Conservation (phyloP, 2,888 invertebrate species). For the Watsonalla binaria region DNA sequence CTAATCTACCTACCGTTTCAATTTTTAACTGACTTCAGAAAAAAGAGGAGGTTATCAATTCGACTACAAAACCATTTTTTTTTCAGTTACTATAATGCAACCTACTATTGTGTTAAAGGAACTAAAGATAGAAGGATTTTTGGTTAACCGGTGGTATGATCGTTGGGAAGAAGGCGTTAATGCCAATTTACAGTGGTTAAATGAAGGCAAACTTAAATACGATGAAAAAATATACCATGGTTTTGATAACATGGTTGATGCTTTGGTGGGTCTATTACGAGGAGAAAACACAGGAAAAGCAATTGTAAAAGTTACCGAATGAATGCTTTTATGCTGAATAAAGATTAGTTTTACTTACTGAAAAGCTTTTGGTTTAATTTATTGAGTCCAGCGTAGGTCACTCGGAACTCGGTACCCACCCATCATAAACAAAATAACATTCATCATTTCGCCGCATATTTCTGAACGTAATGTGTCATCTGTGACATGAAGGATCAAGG, state of each 20-base stretch:
- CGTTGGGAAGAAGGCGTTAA: slow-evolving; percentile 81
- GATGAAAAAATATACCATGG: slow-evolving; percentile 84
- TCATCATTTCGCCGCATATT: slow-evolving; percentile 3
- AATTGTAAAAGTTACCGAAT: slow-evolving; percentile 77
- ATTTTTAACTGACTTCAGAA: too few relatives aligned
- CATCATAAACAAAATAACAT: too few relatives aligned
- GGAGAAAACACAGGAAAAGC: slow-evolving; percentile 86
- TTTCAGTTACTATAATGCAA: slow-evolving; percentile 74
- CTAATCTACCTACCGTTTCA: too few relatives aligned
- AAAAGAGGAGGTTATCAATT: too few relatives aligned
- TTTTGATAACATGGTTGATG: slow-evolving; percentile 85
- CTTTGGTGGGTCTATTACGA: slow-evolving; percentile 80
- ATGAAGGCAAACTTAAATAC: slow-evolving; percentile 83
- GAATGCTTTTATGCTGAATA: slow-evolving; percentile 4
- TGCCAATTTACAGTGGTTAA: slow-evolving; percentile 81
- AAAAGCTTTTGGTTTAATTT: too few relatives aligned
- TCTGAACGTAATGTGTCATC: too few relatives aligned
- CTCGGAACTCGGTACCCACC: too few relatives aligned
- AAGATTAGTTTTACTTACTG: too few relatives aligned
- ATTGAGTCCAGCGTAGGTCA: too few relatives aligned
- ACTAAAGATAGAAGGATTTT: slow-evolving; percentile 84
- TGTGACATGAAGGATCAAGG: too few relatives aligned
- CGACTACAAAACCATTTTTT: too few relatives aligned
- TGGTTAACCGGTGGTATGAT: slow-evolving; percentile 75
- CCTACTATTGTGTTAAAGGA: slow-evolving; percentile 79